These are phyloP conservation scores for Myotis daubentonii DNA, from an alignment of 2,797 vertebrate species.

Conservation along the genomic window DNA sequence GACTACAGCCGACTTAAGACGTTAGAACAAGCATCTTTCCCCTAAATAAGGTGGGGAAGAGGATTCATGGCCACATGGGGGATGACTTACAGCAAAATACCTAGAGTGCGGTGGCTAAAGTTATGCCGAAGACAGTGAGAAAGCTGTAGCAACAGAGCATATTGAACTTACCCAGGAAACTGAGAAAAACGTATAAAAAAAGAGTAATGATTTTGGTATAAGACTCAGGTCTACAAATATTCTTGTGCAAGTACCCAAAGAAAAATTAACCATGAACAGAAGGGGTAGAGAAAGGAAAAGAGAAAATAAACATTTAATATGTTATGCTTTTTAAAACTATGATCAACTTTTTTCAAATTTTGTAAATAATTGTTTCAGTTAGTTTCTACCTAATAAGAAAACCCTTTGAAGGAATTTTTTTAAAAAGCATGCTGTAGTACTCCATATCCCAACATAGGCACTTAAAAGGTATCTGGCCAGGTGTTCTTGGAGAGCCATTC, in stretches of 20 bases:
- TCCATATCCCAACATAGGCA: not conserved
- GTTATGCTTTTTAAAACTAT: constrained; percentile 21
- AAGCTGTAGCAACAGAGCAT: not conserved
- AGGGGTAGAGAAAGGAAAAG: not conserved
- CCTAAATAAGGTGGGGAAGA: not conserved
- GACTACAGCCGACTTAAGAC: not conserved
- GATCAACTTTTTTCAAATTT: not conserved
- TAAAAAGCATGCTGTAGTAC: not conserved
- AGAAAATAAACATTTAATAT: not conserved
- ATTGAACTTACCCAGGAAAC: not conserved
- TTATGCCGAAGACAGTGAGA: not conserved
- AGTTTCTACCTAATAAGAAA: constrained; percentile 31
- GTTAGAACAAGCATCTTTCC: not conserved
- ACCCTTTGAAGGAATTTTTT: not conserved
- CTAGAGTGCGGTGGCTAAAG: not conserved
- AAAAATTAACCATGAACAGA: not conserved
- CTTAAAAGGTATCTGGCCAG: not conserved
- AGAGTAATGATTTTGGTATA: not conserved
- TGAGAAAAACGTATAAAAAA: not conserved
- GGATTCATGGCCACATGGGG: not conserved
- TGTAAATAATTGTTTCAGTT: not conserved
- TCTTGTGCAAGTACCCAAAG: not conserved
- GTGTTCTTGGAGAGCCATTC: not conserved
- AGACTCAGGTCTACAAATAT: not conserved
- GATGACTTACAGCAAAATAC: not conserved